Conservation (phyloP, 2,113 vertebrate genomes). For the Neotoma lepida region DNA sequence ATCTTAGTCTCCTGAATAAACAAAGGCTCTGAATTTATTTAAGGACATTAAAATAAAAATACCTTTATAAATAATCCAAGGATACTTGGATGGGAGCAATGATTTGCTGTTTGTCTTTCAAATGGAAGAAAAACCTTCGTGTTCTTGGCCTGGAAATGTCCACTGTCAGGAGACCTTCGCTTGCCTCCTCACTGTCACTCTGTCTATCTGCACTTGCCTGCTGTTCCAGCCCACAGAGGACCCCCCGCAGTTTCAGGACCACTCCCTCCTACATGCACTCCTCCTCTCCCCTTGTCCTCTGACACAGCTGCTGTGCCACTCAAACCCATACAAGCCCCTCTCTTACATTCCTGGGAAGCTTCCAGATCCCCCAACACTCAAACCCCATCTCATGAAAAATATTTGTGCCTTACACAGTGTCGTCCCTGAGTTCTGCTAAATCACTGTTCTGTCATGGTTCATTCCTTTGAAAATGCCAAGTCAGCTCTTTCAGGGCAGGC, state of each 20-base stretch:
- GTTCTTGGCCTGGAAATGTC: neutral
- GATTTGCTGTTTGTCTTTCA: constrained; percentile 10
- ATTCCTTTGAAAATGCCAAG: neutral
- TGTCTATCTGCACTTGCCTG: neutral
- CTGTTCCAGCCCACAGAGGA: neutral
- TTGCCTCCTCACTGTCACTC: neutral
- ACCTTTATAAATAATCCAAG: neutral
- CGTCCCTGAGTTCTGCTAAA: neutral
- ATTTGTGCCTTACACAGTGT: neutral
- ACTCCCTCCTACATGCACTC: rapidly evolving
- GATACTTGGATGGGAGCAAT: neutral
- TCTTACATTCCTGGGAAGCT: neutral
- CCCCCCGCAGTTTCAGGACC: neutral
- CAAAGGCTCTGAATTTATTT: constrained; percentile 25
- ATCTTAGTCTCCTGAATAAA: neutral
- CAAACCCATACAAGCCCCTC: no score
- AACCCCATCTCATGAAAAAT: neutral
- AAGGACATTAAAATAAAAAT: constrained; percentile 33
- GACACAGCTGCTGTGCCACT: neutral
- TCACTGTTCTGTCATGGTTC: neutral
- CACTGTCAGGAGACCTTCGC: neutral
- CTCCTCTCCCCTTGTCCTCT: neutral
- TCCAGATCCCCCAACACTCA: neutral
- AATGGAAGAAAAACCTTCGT: neutral
- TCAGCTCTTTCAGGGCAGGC: neutral